Percentiles rank a stretch among this genome's conserved stretches.
phyloP scores from a whole-genome alignment of 1,140 invertebrate species.

The Ceratina australensis region DNA sequence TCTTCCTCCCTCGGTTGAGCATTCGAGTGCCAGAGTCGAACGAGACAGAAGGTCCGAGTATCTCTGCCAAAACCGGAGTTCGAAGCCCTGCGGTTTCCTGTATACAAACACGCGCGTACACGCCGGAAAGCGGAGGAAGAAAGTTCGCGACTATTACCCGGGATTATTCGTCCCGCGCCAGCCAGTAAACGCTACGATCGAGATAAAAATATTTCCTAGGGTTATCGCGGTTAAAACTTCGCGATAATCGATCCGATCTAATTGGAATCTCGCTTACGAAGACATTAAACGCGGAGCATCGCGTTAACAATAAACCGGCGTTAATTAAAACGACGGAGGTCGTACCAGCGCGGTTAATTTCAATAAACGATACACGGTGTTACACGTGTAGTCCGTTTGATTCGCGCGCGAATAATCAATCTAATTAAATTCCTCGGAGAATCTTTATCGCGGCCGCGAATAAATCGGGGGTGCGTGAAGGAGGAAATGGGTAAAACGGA shows the following conservation, averaged over 20 bases:
- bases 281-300: background rate
- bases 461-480: background rate
- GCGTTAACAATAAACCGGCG: background rate
- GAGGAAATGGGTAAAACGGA: background rate
- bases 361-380: background rate
- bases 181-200: constrained; percentile 24
- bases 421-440: background rate
- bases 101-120: background rate
- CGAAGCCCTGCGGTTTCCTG: background rate
- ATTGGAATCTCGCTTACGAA: too few relatives aligned
- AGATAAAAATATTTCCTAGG: background rate
- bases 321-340: background rate
- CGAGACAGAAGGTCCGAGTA: constrained; percentile 21
- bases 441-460: background rate
- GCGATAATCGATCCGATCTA: too few relatives aligned
- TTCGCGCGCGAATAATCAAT: background rate
- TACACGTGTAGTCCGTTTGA: background rate
- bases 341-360: background rate
- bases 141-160: constrained; percentile 3
- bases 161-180: background rate
- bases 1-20: background rate
- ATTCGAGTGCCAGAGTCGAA: constrained; percentile 29
- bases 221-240: too few relatives aligned
- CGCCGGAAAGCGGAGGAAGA: background rate
- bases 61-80: constrained; percentile 43